A percentile compares a stretch with the other conserved stretches of the same genome.
Conservation (phyloP, 2,888 invertebrate genomes). For the Quadriops clusia region DNA sequence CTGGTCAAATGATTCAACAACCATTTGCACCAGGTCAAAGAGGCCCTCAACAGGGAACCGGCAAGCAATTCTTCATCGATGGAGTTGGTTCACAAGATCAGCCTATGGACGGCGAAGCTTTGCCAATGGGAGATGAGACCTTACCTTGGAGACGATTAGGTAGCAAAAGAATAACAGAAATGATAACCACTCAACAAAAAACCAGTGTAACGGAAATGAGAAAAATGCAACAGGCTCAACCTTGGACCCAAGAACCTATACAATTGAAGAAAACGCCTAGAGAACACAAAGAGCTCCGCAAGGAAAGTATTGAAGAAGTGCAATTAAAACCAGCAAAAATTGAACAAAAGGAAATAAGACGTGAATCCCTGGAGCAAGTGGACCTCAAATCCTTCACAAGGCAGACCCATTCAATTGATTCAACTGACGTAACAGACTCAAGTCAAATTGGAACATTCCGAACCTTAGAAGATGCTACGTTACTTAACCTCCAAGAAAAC, state of each 20-base stretch:
- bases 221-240: slow-evolving; percentile 15
- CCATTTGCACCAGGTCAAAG: slow-evolving; percentile 5
- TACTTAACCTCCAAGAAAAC: slow-evolving; percentile 31
- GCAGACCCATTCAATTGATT: too few relatives aligned
- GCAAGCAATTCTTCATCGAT: slow-evolving; percentile 25
- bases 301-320: slow-evolving; percentile 36
- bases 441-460: too few relatives aligned
- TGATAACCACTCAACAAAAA: slow-evolving; percentile 9
- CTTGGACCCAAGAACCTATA: slow-evolving; percentile 55
- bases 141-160: slow-evolving; percentile 40
- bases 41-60: slow-evolving; percentile 23
- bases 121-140: slow-evolving; percentile 42
- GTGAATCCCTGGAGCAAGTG: slow-evolving; percentile 35
- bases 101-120: slow-evolving; percentile 34
- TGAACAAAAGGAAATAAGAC: slow-evolving; percentile 27
- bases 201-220: slow-evolving; percentile 4
- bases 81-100: slow-evolving; percentile 24
- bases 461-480: slow-evolving; percentile 10
- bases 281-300: slow-evolving; percentile 30
- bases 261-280: slow-evolving; percentile 39
- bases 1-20: slow-evolving; percentile 11
- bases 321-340: slow-evolving; percentile 39
- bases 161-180: slow-evolving; percentile 13
- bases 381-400: slow-evolving; percentile 44
- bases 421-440: slow-evolving; percentile 11